Percentiles rank a stretch among this genome's conserved stretches.
phyloP scores from a whole-genome alignment of 1,140 invertebrate genomes.

The Tigriopus japonicus region DNA sequence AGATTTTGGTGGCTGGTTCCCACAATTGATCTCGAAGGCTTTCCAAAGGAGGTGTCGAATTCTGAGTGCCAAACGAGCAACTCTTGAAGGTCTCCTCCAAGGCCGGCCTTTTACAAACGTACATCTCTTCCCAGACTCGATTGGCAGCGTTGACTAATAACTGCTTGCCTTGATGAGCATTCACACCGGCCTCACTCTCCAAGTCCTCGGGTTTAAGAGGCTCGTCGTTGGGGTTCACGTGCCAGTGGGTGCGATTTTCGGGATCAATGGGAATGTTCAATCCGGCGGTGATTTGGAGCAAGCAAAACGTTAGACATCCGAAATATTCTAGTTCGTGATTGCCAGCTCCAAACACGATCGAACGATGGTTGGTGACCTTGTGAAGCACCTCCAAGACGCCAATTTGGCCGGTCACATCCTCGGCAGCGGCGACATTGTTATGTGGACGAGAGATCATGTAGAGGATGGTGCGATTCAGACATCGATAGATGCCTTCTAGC shows the following conservation, averaged over 20 bases:
- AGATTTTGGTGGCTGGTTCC: conserved; percentile 63
- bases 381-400: conserved; percentile 77
- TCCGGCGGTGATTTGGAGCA: conserved; percentile 78
- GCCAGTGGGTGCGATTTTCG: conserved; percentile 64
- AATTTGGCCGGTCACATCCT: conserved; percentile 60
- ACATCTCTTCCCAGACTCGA: conserved; percentile 91
- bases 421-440: conserved; percentile 19
- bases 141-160: conserved; percentile 66
- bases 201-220: conserved; percentile 31
- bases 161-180: conserved; percentile 52
- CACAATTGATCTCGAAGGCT: conserved; percentile 58
- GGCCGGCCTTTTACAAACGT: conserved; percentile 85
- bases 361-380: conserved; percentile 58
- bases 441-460: conserved; percentile 66
- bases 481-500: conserved; percentile 68
- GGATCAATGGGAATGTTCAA: conserved; percentile 58
- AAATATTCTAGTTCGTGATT: conserved; percentile 91
- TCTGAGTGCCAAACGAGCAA: conserved; percentile 44
- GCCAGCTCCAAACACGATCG: conserved; percentile 74
- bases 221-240: conserved; percentile 45
- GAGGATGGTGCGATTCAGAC: conserved; percentile 78
- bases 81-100: conserved; percentile 84
- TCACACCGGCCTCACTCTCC: conserved; percentile 50
- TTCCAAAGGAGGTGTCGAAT: conserved; percentile 56
- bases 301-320: conserved; percentile 79